These are phyloP conservation scores for Microplitis manilae DNA, from an alignment of 2,888 invertebrate genomes.

Conservation along the genomic window DNA sequence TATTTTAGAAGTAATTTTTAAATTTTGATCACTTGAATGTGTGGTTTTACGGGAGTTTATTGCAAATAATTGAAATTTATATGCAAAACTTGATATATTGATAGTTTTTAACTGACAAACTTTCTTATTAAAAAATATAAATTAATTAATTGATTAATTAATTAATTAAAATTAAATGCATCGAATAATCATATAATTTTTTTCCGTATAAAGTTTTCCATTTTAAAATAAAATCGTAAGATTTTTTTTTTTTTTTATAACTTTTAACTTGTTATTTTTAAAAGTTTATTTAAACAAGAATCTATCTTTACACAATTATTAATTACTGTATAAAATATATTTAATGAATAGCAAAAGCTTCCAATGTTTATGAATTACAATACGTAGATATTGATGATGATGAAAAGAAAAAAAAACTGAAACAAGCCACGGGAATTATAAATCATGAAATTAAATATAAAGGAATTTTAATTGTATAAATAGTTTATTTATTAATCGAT, in stretches of 20 bases:
- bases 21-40: too few species aligned
- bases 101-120: not conserved
- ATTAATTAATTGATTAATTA: conserved; percentile 1
- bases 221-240: not conserved
- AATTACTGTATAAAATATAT: conserved; percentile 7
- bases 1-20: not conserved
- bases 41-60: too few species aligned
- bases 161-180: conserved; percentile 1
- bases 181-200: not conserved
- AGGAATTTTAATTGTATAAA: not conserved
- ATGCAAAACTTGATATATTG: too few species aligned
- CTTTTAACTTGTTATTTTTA: not conserved
- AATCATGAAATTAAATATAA: not conserved
- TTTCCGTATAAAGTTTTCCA: conserved; percentile 27
- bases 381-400: not conserved
- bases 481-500: not conserved
- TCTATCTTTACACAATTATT: not conserved
- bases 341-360: conserved; percentile 36
- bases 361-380: conserved; percentile 21
- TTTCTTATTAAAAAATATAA: not conserved
- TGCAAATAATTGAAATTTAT: too few species aligned
- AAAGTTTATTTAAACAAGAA: conserved; percentile 23
- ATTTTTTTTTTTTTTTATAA: not conserved
- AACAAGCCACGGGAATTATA: not conserved
- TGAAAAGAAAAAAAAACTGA: not conserved